Evolutionary conservation across 2,113 vertebrate species (phyloP).

Genomic region (Polypterus bichir): DNA sequence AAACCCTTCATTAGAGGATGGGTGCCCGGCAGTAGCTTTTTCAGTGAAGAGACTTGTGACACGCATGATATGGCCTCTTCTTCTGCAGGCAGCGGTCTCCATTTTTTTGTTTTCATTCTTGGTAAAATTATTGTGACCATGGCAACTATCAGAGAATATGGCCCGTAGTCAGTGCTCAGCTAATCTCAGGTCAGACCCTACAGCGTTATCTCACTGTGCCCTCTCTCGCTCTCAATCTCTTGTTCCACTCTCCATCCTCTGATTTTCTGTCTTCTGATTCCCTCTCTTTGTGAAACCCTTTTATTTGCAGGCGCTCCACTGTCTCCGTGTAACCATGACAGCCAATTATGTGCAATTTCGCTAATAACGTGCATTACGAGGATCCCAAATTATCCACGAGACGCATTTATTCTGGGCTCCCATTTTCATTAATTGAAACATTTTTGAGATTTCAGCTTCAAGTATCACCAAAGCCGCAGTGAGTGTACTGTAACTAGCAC

Average conservation of each 20-base stretch:
- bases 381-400: slow-evolving; percentile 31
- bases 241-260: slow-evolving; percentile 13
- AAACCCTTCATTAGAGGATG: too few species aligned
- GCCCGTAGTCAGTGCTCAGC: slow-evolving; percentile 45
- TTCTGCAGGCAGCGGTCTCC: neutral
- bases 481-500: too few species aligned
- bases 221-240: slow-evolving; percentile 21
- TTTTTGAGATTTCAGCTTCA: too few species aligned
- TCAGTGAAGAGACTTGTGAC: neutral
- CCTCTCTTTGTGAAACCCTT: slow-evolving; percentile 5
- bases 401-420: too few species aligned
- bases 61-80: neutral
- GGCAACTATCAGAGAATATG: slow-evolving; percentile 57
- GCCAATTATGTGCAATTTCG: neutral
- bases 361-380: slow-evolving; percentile 40
- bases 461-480: too few species aligned
- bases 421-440: too few species aligned
- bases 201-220: slow-evolving; percentile 16
- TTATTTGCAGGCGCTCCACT: accelerated
- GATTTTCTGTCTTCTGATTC: neutral
- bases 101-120: slow-evolving; percentile 20
- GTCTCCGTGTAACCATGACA: neutral
- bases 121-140: slow-evolving; percentile 57
- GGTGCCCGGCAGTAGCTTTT: too few species aligned
- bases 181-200: slow-evolving; percentile 52